Conservation (phyloP, 2,888 invertebrate species). For the Rhopalosiphum nymphaeae region DNA sequence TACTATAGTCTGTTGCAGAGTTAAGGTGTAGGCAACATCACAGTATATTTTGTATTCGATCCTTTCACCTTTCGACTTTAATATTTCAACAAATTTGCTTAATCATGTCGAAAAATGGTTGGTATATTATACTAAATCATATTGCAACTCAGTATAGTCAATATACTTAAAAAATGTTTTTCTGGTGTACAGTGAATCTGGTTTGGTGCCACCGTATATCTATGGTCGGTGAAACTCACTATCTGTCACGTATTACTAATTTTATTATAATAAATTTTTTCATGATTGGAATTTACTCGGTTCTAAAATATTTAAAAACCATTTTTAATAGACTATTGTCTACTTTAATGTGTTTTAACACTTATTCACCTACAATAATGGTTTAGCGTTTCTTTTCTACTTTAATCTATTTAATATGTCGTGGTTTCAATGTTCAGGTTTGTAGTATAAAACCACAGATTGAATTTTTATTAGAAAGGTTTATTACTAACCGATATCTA, state of each 20-base stretch:
- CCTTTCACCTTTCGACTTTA: background rate
- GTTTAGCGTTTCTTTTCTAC: slow-evolving; percentile 31
- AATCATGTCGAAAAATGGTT: background rate
- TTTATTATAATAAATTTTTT: slow-evolving; percentile 12
- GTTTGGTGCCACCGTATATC: background rate
- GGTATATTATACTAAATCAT: background rate
- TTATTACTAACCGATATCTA: slow-evolving; percentile 11
- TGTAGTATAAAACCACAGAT: slow-evolving; percentile 34
- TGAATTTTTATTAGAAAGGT: slow-evolving; percentile 49
- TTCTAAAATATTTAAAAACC: background rate
- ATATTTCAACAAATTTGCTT: background rate
- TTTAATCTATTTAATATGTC: slow-evolving; percentile 22
- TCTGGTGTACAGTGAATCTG: background rate
- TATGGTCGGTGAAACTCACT: background rate
- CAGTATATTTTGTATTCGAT: background rate
- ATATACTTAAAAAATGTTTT: background rate
- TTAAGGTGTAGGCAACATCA: background rate
- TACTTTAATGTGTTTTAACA: slow-evolving; percentile 27
- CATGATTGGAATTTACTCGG: background rate
- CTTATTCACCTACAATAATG: slow-evolving; percentile 22
- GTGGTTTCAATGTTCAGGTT: slow-evolving; percentile 30
- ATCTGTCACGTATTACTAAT: slow-evolving; percentile 12
- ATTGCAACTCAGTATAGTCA: background rate
- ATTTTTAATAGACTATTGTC: slow-evolving; percentile 37
- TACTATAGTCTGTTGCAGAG: no score